phyloP scores from a whole-genome alignment of 2,113 vertebrate species.

The Motacilla tschutschensis region DNA sequence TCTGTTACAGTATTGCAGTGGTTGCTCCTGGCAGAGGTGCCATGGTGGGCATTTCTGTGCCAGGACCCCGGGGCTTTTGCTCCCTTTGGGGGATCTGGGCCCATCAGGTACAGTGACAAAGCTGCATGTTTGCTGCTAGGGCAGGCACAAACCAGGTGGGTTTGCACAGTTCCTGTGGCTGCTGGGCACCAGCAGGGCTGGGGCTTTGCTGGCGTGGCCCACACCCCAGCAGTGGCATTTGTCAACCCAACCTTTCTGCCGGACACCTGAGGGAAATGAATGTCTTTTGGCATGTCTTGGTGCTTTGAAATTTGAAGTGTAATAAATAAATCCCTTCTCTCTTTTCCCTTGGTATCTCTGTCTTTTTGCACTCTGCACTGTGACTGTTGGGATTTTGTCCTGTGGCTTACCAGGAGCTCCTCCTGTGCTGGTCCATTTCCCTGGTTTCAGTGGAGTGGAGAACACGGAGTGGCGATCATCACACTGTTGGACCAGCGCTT shows the following conservation, averaged over 20 bases:
- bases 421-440: not conserved
- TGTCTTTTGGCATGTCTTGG: not conserved
- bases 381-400: not conserved
- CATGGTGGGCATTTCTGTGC: not conserved
- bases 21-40: not conserved
- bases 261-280: not conserved
- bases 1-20: not conserved
- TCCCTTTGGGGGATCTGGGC: not conserved
- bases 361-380: not conserved
- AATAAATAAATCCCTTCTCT: conserved; percentile 31
- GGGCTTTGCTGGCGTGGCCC: not conserved
- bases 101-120: not conserved
- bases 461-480: not conserved
- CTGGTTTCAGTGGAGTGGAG: not conserved
- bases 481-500: not conserved
- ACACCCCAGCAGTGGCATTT: not conserved
- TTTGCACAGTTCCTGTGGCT: not conserved
- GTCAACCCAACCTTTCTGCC: not conserved
- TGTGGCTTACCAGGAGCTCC: not conserved
- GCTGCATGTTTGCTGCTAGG: not conserved
- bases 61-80: fast-evolving
- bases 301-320: not conserved
- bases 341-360: not conserved
- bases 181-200: not conserved
- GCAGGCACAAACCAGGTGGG: not conserved